These are phyloP conservation scores for Pseudomyrmex sp. DNA, from an alignment of 1,140 invertebrate species.

Conservation along the genomic window DNA sequence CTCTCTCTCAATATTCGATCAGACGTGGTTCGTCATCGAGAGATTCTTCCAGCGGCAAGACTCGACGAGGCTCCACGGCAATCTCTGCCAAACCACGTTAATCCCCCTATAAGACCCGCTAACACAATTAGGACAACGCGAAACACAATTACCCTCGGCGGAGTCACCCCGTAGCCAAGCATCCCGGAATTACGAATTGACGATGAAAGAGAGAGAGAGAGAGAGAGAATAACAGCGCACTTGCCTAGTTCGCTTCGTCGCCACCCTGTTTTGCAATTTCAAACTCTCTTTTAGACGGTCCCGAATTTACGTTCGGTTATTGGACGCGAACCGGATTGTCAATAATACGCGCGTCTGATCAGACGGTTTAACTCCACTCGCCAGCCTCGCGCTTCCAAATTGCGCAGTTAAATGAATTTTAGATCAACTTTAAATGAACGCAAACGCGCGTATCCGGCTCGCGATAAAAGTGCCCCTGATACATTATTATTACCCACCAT, in stretches of 20 bases:
- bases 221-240: conserved; percentile 10
- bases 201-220: conserved; percentile 25
- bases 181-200: conserved; percentile 69
- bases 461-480: neutral
- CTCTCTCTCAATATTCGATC: neutral
- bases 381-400: conserved; percentile 30
- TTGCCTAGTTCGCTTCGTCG: neutral
- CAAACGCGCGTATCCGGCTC: neutral
- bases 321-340: conserved; percentile 40
- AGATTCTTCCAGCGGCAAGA: conserved; percentile 62
- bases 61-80: conserved; percentile 55
- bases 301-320: conserved; percentile 50
- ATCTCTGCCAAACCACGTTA: conserved; percentile 70
- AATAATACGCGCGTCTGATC: conserved; percentile 36
- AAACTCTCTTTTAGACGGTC: conserved; percentile 53
- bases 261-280: conserved; percentile 39
- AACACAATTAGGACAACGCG: conserved; percentile 71
- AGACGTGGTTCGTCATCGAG: conserved; percentile 11
- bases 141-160: conserved; percentile 70
- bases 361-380: conserved; percentile 37
- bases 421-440: neutral
- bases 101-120: conserved; percentile 69
- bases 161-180: conserved; percentile 65
- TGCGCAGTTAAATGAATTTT: conserved; percentile 23
- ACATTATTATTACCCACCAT: neutral